phyloP scores from a whole-genome alignment of 2,888 invertebrate species.

The Parnassius glacialis region DNA sequence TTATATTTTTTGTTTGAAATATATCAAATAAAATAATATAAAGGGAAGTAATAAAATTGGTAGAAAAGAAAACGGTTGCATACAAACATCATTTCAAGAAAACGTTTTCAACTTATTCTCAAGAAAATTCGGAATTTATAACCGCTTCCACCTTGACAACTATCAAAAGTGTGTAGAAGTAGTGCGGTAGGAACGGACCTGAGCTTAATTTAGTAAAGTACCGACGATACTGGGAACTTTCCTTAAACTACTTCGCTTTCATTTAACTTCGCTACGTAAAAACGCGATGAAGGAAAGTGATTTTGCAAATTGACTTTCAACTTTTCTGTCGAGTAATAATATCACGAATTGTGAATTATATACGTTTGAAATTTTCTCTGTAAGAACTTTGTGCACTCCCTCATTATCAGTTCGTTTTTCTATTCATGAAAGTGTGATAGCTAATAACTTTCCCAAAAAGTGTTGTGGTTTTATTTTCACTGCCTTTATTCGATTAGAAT shows the following conservation, averaged over 20 bases:
- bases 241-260: constrained; percentile 20
- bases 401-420: too few relatives aligned
- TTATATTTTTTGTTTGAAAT: too few relatives aligned
- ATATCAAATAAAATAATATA: too few relatives aligned
- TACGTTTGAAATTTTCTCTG: not conserved
- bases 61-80: not conserved
- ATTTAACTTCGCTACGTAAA: constrained; percentile 24
- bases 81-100: constrained; percentile 1
- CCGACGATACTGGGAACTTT: constrained; percentile 24
- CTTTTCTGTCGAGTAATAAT: constrained; percentile 10
- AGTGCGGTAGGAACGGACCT: constrained; percentile 17
- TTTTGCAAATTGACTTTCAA: constrained; percentile 24
- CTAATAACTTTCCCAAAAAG: too few relatives aligned
- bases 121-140: constrained; percentile 17
- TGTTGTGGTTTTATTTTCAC: too few relatives aligned
- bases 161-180: constrained; percentile 19
- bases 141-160: constrained; percentile 22
- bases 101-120: constrained; percentile 4
- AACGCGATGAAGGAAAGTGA: constrained; percentile 23
- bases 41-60: too few relatives aligned
- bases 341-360: not conserved
- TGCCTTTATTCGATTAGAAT: too few relatives aligned
- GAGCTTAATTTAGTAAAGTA: constrained; percentile 23
- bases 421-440: too few relatives aligned
- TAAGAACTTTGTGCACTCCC: too few relatives aligned